These are phyloP conservation scores for Drosophila tani DNA, from an alignment of 1,140 invertebrate species.

Conservation along the genomic window DNA sequence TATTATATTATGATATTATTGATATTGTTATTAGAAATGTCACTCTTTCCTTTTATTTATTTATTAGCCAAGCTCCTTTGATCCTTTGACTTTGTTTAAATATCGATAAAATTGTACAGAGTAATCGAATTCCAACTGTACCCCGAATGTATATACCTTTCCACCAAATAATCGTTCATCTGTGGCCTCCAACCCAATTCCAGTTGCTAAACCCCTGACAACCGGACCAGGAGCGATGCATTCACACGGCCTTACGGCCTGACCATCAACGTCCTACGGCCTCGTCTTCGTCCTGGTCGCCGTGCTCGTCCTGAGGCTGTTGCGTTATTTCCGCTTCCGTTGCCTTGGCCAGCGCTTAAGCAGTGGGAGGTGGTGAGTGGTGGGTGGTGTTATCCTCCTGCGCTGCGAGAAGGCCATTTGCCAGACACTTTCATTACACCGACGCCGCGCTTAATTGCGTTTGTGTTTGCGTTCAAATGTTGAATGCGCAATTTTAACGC, in stretches of 20 bases:
- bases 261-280: slow-evolving; percentile 52
- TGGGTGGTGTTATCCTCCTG: slow-evolving; percentile 3
- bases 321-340: slow-evolving; percentile 81
- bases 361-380: slow-evolving; percentile 29
- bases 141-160: not conserved
- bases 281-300: slow-evolving; percentile 30
- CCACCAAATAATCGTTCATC: too few relatives aligned
- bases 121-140: not conserved
- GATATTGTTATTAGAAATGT: too few relatives aligned
- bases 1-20: too few relatives aligned
- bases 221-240: slow-evolving; percentile 24
- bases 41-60: too few relatives aligned
- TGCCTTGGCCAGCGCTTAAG: slow-evolving; percentile 51
- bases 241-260: slow-evolving; percentile 60
- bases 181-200: slow-evolving; percentile 1
- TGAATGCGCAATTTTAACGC: slow-evolving; percentile 72
- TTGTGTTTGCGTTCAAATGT: slow-evolving; percentile 75
- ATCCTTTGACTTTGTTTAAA: not conserved
- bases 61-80: not conserved
- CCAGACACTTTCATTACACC: slow-evolving; percentile 66
- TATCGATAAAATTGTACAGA: too few relatives aligned
- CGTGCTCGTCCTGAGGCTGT: slow-evolving; percentile 40
- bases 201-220: slow-evolving; percentile 17
- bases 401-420: slow-evolving; percentile 18
- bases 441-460: slow-evolving; percentile 80